These are phyloP conservation scores for Aulostomus chinensis DNA, from an alignment of 2,797 vertebrate genomes.

Conservation along the genomic window DNA sequence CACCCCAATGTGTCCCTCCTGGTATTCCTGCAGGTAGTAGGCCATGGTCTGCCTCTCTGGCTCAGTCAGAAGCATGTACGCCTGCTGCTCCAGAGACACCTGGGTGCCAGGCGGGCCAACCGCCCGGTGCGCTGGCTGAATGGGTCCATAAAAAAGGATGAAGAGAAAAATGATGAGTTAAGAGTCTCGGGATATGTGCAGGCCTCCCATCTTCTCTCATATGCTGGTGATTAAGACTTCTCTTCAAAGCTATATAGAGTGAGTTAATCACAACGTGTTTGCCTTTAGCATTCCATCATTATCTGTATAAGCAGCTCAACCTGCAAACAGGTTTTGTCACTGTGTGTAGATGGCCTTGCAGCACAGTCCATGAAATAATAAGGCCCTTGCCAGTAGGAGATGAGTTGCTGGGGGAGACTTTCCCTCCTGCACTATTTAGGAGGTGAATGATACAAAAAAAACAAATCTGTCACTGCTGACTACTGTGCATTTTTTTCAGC, in stretches of 20 bases:
- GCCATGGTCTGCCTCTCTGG: constrained; percentile 88
- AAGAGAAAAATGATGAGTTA: too few relatives aligned
- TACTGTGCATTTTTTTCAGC: too few relatives aligned
- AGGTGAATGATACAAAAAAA: constrained; percentile 13
- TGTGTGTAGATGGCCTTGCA: constrained; percentile 8
- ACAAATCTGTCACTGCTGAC: too few relatives aligned
- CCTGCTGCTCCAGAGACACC: constrained; percentile 89
- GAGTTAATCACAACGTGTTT: constrained; percentile 24
- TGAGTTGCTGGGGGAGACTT: not conserved
- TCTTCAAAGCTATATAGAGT: constrained; percentile 25
- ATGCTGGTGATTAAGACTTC: too few relatives aligned
- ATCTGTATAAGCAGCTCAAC: constrained; percentile 31
- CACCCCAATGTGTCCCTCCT: constrained; percentile 82
- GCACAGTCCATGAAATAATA: constrained; percentile 5
- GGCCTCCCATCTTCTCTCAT: not conserved
- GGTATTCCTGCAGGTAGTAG: constrained; percentile 94
- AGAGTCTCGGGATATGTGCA: constrained; percentile 5
- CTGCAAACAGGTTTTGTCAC: constrained; percentile 7
- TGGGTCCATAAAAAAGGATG: not conserved
- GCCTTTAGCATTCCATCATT: constrained; percentile 29
- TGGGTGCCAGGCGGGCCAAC: constrained; percentile 83
- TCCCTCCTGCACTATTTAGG: not conserved
- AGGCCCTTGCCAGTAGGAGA: not conserved
- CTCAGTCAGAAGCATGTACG: constrained; percentile 87
- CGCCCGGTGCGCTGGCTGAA: constrained; percentile 81